A percentile compares a stretch with the other conserved stretches of the same genome.
Evolutionary conservation across 1,140 invertebrate genomes (phyloP).

Genomic region (Prorops nasuta): DNA sequence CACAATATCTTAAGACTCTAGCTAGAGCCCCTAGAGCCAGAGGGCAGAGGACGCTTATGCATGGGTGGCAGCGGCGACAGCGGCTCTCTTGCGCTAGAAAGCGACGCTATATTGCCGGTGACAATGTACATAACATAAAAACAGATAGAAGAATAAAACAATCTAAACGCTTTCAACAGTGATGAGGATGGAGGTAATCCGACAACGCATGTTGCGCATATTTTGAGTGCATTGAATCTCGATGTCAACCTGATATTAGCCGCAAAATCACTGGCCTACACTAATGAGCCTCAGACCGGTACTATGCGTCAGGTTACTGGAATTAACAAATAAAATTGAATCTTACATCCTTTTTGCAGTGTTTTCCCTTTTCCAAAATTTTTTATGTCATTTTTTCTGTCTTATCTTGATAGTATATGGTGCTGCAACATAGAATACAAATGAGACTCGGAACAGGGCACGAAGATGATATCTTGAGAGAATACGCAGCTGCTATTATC

Average conservation of each 20-base stretch:
- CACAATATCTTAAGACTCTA: no score
- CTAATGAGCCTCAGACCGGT: slow-evolving; percentile 32
- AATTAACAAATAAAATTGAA: slow-evolving; percentile 2
- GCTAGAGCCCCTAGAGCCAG: no score
- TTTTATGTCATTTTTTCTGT: not conserved
- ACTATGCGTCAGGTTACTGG: slow-evolving; percentile 26
- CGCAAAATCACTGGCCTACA: slow-evolving; percentile 30
- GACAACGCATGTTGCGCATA: slow-evolving; percentile 35
- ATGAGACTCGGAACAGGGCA: slow-evolving; percentile 25
- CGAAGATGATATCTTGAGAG: slow-evolving; percentile 29
- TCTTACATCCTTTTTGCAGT: not conserved
- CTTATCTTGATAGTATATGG: slow-evolving; percentile 30
- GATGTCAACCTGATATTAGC: slow-evolving; percentile 35
- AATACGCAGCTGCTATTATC: slow-evolving; percentile 23
- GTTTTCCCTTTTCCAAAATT: not conserved
- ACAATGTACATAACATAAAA: not conserved
- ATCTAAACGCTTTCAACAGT: slow-evolving; percentile 12
- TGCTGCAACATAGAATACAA: slow-evolving; percentile 32
- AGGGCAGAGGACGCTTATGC: not conserved
- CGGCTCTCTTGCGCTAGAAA: not conserved
- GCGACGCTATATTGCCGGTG: not conserved
- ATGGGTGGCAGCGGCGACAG: not conserved
- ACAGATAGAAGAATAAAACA: not conserved
- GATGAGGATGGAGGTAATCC: slow-evolving; percentile 41
- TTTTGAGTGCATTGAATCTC: slow-evolving; percentile 32